phyloP scores from a whole-genome alignment of 1,140 invertebrate species.

The Orussus abietinus region DNA sequence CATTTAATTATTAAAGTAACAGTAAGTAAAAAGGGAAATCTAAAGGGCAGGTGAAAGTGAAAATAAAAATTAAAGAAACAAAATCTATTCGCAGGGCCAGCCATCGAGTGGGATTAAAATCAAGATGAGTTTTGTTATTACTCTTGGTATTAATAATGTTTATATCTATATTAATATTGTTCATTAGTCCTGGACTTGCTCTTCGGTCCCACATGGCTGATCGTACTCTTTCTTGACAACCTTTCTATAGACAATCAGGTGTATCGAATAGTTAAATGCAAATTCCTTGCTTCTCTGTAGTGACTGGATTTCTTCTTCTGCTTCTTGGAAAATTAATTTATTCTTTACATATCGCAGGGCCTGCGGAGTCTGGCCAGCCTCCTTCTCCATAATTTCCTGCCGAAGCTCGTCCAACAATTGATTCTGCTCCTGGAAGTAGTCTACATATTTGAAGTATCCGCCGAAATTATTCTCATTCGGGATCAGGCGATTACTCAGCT shows the following conservation, averaged over 20 bases:
- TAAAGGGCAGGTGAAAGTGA: not conserved
- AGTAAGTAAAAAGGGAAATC: not conserved
- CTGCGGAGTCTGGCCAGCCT: not conserved
- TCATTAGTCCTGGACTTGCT: no score
- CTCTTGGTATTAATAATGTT: not conserved
- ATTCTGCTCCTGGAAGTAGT: conserved; percentile 16
- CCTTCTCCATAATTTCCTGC: conserved; percentile 5
- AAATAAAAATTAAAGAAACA: not conserved
- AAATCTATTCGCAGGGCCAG: no score
- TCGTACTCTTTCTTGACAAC: no score
- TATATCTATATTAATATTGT: not conserved
- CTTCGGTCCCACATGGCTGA: no score
- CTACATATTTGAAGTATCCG: conserved; percentile 14
- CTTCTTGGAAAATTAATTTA: conserved; percentile 16
- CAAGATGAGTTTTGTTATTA: no score
- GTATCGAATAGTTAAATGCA: conserved; percentile 23
- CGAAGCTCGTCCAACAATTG: conserved; percentile 16
- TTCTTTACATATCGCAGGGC: conserved; percentile 9
- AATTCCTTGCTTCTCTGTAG: conserved; percentile 11
- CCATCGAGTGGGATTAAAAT: no score
- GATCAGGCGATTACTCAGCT: conserved; percentile 12
- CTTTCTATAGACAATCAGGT: conserved; percentile 22
- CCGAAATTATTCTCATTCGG: conserved; percentile 19
- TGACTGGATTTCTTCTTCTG: no score
- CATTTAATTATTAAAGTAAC: not conserved